Evolutionary conservation across 2,888 invertebrate genomes (phyloP).

Genomic region (Gnatocerus cornutus): DNA sequence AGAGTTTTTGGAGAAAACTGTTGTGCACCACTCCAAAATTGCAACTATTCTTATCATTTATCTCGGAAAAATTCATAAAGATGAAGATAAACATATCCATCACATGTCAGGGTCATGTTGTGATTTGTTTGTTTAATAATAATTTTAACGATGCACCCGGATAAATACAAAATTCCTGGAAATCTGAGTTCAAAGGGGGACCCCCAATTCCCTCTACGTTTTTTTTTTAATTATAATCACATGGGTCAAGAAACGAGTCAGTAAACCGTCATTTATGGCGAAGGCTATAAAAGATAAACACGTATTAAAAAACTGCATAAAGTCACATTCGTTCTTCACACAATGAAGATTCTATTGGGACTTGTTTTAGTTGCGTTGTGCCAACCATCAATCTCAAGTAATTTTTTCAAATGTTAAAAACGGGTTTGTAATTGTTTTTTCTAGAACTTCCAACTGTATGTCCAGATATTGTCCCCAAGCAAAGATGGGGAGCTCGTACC

Average conservation of each 20-base stretch:
- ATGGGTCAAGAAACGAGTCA: not conserved
- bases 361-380: not conserved
- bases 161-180: too few species aligned
- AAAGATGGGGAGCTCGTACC: constrained; percentile 76
- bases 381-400: not conserved
- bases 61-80: too few species aligned
- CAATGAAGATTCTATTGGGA: not conserved
- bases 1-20: constrained; percentile 5
- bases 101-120: too few species aligned
- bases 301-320: not conserved
- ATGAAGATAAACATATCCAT: too few species aligned
- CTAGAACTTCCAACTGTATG: constrained; percentile 63
- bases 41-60: too few species aligned
- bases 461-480: constrained; percentile 74
- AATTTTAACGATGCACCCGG: too few species aligned
- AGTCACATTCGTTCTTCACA: not conserved
- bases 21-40: too few species aligned
- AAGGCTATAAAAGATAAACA: not conserved
- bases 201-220: too few species aligned
- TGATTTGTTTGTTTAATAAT: too few species aligned
- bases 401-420: not conserved
- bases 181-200: too few species aligned
- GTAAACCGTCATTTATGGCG: not conserved
- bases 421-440: not conserved
- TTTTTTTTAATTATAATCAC: not conserved